Percentiles rank a stretch among this genome's conserved stretches.
Conservation (phyloP, 1,140 invertebrate genomes). For the Geopemphigus sp. region DNA sequence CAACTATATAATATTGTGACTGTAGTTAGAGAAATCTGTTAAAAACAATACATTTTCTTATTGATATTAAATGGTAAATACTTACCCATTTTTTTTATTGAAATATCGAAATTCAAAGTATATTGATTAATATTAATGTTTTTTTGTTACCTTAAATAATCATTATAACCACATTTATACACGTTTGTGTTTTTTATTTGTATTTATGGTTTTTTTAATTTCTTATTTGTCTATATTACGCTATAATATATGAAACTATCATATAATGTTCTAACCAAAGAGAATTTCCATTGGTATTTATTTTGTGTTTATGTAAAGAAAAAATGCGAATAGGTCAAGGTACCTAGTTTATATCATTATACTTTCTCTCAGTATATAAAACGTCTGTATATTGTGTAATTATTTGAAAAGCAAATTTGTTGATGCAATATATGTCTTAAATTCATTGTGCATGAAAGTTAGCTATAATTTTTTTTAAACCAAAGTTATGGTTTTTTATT, state of each 20-base stretch:
- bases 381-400: conserved; percentile 40
- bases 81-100: background rate
- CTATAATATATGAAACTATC: background rate
- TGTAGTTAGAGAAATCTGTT: conserved; percentile 20
- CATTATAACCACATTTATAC: background rate
- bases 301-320: conserved; percentile 1
- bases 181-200: background rate
- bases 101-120: background rate
- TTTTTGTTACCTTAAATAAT: background rate
- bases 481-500: no score
- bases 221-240: background rate
- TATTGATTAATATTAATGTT: no score
- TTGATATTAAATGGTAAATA: background rate
- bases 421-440: conserved; percentile 23
- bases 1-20: no score
- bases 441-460: conserved; percentile 17
- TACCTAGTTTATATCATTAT: background rate
- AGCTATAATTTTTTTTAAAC: no score
- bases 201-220: background rate
- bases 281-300: no score
- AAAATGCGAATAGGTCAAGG: conserved; percentile 21
- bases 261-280: no score
- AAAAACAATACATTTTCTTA: background rate
- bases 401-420: conserved; percentile 29
- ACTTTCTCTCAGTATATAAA: conserved; percentile 38